Evolutionary conservation across 1,140 invertebrate genomes (phyloP).

Genomic region (Brachionus manjavacas): DNA sequence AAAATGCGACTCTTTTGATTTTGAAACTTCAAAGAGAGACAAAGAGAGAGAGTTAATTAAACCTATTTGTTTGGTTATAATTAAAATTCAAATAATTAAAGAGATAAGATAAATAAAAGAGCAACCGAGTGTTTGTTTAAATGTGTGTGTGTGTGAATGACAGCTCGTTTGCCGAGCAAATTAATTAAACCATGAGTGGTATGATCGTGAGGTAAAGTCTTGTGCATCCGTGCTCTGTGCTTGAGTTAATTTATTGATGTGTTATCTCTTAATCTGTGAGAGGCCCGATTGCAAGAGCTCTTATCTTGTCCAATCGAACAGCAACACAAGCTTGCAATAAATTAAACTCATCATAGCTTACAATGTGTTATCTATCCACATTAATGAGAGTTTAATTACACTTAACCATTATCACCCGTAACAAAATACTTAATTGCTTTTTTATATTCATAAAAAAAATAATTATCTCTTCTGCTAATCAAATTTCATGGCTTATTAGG

Average conservation of each 20-base stretch:
- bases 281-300: neutral
- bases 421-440: slow-evolving; percentile 13
- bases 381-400: slow-evolving; percentile 37
- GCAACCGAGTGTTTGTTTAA: neutral
- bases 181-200: slow-evolving; percentile 19
- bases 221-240: neutral
- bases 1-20: neutral
- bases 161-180: neutral
- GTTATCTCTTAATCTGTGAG: neutral
- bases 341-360: slow-evolving; percentile 20
- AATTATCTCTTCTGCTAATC: slow-evolving; percentile 16
- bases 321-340: slow-evolving; percentile 18
- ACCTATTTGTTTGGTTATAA: slow-evolving; percentile 2
- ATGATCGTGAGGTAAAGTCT: neutral
- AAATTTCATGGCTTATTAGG: slow-evolving; percentile 14
- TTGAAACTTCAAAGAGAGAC: neutral
- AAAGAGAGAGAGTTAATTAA: neutral
- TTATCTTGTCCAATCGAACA: neutral
- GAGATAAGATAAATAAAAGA: neutral
- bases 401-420: neutral
- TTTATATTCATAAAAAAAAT: slow-evolving; percentile 32
- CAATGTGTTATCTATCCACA: neutral
- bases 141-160: neutral
- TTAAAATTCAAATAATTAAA: neutral
- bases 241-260: neutral